A percentile compares a stretch with the other conserved stretches of the same genome.
These are phyloP conservation scores for Muraenolepis orangiensis DNA, from an alignment of 2,797 vertebrate genomes.

Conservation along the genomic window DNA sequence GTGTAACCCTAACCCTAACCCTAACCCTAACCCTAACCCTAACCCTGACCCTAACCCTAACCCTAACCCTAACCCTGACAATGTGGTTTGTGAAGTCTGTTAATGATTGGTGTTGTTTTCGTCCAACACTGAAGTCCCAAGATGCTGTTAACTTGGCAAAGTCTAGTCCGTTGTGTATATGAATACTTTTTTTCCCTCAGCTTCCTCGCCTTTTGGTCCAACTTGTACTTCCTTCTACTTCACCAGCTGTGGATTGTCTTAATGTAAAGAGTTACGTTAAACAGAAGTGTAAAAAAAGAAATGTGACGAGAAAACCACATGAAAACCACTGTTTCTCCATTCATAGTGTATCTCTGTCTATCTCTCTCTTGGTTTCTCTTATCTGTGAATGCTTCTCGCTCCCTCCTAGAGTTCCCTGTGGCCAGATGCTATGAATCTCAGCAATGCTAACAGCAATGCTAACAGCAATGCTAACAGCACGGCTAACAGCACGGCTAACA, in stretches of 20 bases:
- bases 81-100: slow-evolving; percentile 26
- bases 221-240: too few species aligned
- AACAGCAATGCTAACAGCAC: too few species aligned
- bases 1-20: too few species aligned
- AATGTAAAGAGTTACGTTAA: too few species aligned
- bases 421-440: slow-evolving; percentile 84
- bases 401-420: slow-evolving; percentile 85
- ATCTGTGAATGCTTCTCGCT: not conserved
- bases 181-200: not conserved
- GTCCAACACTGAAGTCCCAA: too few species aligned
- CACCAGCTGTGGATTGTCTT: too few species aligned
- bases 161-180: slow-evolving; percentile 2
- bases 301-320: too few species aligned
- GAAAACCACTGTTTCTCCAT: too few species aligned
- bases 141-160: not conserved
- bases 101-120: slow-evolving; percentile 42
- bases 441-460: slow-evolving; percentile 67
- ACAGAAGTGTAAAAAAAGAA: too few species aligned
- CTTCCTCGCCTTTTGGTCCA: not conserved
- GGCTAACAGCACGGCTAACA: slow-evolving; percentile 73
- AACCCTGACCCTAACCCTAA: too few species aligned
- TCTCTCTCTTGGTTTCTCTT: not conserved
- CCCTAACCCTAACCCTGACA: not conserved
- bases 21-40: too few species aligned
- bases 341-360: not conserved